Base-by-base conservation (phyloP, 2,113 vertebrate species). In the Hemiprocne comata region DNA sequence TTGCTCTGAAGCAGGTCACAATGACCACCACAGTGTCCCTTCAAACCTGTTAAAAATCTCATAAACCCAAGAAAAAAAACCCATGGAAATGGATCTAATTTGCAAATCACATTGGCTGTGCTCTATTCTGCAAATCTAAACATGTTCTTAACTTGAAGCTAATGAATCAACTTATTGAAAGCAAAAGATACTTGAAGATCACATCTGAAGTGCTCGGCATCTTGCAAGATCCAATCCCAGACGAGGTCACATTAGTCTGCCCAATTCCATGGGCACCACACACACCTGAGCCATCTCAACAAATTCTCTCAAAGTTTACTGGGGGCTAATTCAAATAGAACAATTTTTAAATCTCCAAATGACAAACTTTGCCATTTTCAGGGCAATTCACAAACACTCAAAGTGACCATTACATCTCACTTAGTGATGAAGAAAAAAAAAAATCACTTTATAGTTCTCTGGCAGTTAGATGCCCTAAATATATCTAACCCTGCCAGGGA, bases 211-310 rank as follows among this genome's bases (percentile, higher is more conserved):
- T 2, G 5, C 76, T 78, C 72, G 66, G 85, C 40, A 13, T 16
- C 62, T 67, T 16, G 8, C 53, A 31, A 31, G 65, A 50, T 4
- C 78, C 33, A 31, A 6, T 10, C 75, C 69, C 61, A 42, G 6
- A 0, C 0, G 57, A 36, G 64, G 50, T 50, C 42, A 33, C 3
- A 0, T 2, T n/a, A n/a, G n/a, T n/a, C n/a, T n/a, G n/a, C n/a
- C n/a, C n/a, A 42, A 3, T 3, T 1, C 16, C 12, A 60, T 48
- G 3, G 48, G 42, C 12, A 44, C 13, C 5, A 2, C 26, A 5
- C 1, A 0, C 50, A 29, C 60, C 1, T 14, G 4, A 28, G 11
- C 24, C 46, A 5, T 10, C 36, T 9, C 31, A 42, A 29, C 2
- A 3, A 57, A 36, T 23, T 11, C 6, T 18, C 53, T 54, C 55